Base-by-base conservation (phyloP, 2,888 invertebrate species). In the Trachelus tabidus region DNA sequence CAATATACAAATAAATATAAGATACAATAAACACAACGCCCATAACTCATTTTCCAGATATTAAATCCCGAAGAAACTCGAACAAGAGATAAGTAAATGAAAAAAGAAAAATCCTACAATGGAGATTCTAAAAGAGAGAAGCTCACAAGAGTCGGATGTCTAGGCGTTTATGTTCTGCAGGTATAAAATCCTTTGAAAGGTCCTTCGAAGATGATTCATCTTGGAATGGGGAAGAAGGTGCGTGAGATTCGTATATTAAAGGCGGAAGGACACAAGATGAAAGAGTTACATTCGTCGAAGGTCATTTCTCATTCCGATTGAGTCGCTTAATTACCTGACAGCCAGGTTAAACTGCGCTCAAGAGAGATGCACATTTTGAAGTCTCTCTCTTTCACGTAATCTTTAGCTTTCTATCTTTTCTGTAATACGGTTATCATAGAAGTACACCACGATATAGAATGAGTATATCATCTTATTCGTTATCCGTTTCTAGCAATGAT, bases 1-100 rank as follows among this genome's bases (percentile, higher is more conserved):
- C 80, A 84, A 84, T 86, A 82, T 86, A 86, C 83, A 85, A 86
- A 85, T 84, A 86, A 84, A 84, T 84, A 84, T 78, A 56, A 56
- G 40, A 56, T 56, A 56, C 40, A 23, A 15, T 56, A 56, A 56
- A 56, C 40, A 56, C 40, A 56, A 56, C 40, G 40, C 40, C 40
- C 40, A 56, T 56, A 56, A 56, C 9, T 56, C 40, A 56, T 56
- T 23, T 56, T 9, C 9, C 40, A 23, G 23, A 23, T 56, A 56
- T 56, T 76, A 75, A 77, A 82, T 68, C n/a, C 79, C 73, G 75
- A 77, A 81, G 77, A 80, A 82, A 83, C 81, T 23, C 23, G 23
- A 56, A 15, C 15, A 56, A 15, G 23, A 23, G 9, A 56, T 23
- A 23, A 15, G 23, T 15, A 23, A 30, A 34, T 6, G 30, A 71